A percentile compares a stretch with the other conserved stretches of the same genome.
These are phyloP conservation scores for Bombus difficillimus DNA, from an alignment of 1,140 invertebrate genomes.

Conservation along the genomic window DNA sequence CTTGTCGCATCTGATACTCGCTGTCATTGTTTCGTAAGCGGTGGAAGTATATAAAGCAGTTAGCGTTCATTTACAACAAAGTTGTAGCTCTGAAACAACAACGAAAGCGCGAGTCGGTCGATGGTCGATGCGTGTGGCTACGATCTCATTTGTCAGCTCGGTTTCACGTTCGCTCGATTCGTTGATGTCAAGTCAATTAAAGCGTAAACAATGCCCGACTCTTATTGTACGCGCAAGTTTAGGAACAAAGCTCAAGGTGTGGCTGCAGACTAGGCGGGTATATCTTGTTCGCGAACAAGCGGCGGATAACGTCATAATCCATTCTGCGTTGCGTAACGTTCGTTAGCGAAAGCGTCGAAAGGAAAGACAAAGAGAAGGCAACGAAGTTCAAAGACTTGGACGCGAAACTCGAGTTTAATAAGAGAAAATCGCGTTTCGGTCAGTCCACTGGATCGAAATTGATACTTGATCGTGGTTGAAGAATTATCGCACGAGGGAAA, in stretches of 20 bases:
- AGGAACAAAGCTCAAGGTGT: constrained; percentile 8
- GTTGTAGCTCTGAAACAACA: not conserved
- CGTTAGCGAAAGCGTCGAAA: not conserved
- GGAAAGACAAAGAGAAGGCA: not conserved
- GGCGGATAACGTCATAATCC: constrained; percentile 28
- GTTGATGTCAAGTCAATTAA: constrained; percentile 38
- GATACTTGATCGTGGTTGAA: not conserved
- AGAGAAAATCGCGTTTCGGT: constrained; percentile 8
- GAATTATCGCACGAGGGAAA: not conserved
- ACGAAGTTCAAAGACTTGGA: not conserved
- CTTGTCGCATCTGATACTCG: not conserved
- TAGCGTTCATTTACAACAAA: not conserved
- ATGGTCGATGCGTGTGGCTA: not conserved
- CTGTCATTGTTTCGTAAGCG: not conserved
- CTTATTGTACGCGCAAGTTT: constrained; percentile 6
- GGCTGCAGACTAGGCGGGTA: not conserved
- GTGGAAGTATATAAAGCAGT: constrained; percentile 26
- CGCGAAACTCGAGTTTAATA: constrained; percentile 1
- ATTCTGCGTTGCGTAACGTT: constrained; percentile 17
- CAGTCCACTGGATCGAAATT: not conserved
- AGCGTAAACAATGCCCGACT: constrained; percentile 21
- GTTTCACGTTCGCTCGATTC: constrained; percentile 9
- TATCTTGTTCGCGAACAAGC: constrained; percentile 13
- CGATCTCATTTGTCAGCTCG: constrained; percentile 6
- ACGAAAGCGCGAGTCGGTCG: not conserved